Evolutionary conservation across 2,797 vertebrate species (phyloP).

Genomic region (Sebastes melanostomus): DNA sequence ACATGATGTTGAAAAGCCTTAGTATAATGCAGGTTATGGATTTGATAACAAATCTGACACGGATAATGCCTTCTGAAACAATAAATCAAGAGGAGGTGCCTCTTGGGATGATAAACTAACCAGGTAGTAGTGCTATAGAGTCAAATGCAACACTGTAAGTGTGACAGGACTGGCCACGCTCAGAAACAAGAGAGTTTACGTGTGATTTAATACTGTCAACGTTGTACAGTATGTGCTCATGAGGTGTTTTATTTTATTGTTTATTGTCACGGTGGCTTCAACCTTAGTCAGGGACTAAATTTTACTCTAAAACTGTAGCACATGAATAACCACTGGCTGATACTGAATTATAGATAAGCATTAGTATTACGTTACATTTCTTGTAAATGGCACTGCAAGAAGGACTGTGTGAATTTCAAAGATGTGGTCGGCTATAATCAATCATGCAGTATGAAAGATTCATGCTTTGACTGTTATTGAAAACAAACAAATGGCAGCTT

Average conservation of each 20-base stretch:
- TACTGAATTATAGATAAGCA: slow-evolving; percentile 35
- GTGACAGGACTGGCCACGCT: slow-evolving; percentile 55
- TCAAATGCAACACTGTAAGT: slow-evolving; percentile 57
- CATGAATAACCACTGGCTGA: slow-evolving; percentile 74
- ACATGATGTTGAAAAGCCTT: slow-evolving; percentile 78
- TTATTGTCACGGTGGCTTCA: slow-evolving; percentile 54
- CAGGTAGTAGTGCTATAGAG: slow-evolving; percentile 66
- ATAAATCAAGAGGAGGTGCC: slow-evolving; percentile 76
- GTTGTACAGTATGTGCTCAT: slow-evolving; percentile 51
- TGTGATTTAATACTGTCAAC: slow-evolving; percentile 53
- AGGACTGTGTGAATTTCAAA: slow-evolving; percentile 40
- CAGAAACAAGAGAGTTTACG: slow-evolving; percentile 27
- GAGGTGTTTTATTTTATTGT: slow-evolving; percentile 23
- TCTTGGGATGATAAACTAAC: slow-evolving; percentile 67
- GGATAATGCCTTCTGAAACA: slow-evolving; percentile 71
- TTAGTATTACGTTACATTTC: slow-evolving; percentile 58
- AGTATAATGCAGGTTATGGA: slow-evolving; percentile 63
- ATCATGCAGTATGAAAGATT: slow-evolving; percentile 50
- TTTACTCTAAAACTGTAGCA: slow-evolving; percentile 65
- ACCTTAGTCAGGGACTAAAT: slow-evolving; percentile 57
- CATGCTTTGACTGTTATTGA: slow-evolving; percentile 74
- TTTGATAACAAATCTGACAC: slow-evolving; percentile 68
- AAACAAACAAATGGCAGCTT: slow-evolving; percentile 63
- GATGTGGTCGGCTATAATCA: slow-evolving; percentile 49
- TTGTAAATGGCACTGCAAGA: slow-evolving; percentile 58